Percentiles rank a stretch among this genome's conserved stretches.
Conservation (phyloP, 2,888 invertebrate genomes). For the Diploptera punctata region DNA sequence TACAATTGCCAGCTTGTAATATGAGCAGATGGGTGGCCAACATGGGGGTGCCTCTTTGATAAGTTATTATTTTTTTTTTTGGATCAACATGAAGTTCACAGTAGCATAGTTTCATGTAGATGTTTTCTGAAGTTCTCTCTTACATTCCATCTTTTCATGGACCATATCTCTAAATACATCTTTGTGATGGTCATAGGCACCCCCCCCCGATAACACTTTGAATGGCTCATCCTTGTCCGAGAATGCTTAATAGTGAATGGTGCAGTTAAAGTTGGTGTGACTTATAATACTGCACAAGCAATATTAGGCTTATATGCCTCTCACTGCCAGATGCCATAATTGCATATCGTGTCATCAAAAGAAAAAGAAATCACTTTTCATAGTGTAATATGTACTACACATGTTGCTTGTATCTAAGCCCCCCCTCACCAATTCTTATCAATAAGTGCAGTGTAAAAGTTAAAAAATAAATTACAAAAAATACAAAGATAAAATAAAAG, state of each 20-base stretch:
- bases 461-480: background rate
- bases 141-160: constrained; percentile 14
- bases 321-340: constrained; percentile 32
- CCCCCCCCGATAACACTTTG: too few species aligned
- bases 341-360: constrained; percentile 29
- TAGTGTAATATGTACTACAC: constrained; percentile 2
- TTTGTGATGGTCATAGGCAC: too few species aligned
- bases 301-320: constrained; percentile 17
- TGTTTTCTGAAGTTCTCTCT: background rate
- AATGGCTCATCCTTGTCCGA: background rate
- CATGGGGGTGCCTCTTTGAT: too few species aligned
- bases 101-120: constrained; percentile 1
- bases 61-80: too few species aligned
- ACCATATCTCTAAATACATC: background rate
- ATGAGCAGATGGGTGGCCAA: background rate
- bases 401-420: background rate
- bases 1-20: background rate
- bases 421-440: background rate
- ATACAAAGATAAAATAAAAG: background rate
- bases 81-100: background rate
- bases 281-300: background rate
- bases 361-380: constrained; percentile 4
- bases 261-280: background rate
- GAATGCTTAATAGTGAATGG: background rate
- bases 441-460: background rate